Evolutionary conservation across 2,797 vertebrate species (phyloP), one percentile per base, ranked within the genome.

Genomic region (Poecilia picta): DNA sequence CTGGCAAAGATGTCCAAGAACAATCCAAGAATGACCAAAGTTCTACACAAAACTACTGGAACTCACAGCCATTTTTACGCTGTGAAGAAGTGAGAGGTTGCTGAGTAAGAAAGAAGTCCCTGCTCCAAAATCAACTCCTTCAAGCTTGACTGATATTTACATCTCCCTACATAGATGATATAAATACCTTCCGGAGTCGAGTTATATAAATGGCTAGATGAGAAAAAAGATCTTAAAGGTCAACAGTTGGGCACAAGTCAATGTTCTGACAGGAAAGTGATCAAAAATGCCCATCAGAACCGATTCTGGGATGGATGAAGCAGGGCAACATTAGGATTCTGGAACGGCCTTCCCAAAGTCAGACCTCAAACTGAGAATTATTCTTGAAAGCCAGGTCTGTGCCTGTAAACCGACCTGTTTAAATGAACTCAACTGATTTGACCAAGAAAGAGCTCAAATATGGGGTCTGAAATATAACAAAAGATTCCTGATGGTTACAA

Each of bases 81-180:
- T 13, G 64, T 13, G 7, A 20, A 18, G 31, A 36, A 64, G 33
- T 28, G 3, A 57, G 55, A 57, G n/a, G n/a, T 15, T 62, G 57
- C 57, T 18, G 13, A 62, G 57, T 18, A 33, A 62, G 13, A 62
- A 31, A 62, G 57, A 33, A 62, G 57, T 15, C 15, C 28, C 57
- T 62, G 57, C 31, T 62, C 57, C 31, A 62, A 62, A 62, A 62
- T 62, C 28, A 33, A 62, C 57, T n/a, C 57, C 57, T 62, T 62
- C 31, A 8, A 33, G 57, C 31, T 62, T 62, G 15, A 62, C 57
- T 62, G 28, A 62, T 62, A 33, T 33, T 62, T 18, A 62, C 28
- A 62, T 28, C 31, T 62, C 15, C 6, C 57, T 6, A 28, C 6
- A 62, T 62, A 7, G 57, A 31, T 15, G 2, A 31, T 59, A n/a